These are phyloP conservation scores for Haliclona indistincta DNA, from an alignment of 37 sponge, comb jelly and placozoan genomes.

Conservation along the genomic window DNA sequence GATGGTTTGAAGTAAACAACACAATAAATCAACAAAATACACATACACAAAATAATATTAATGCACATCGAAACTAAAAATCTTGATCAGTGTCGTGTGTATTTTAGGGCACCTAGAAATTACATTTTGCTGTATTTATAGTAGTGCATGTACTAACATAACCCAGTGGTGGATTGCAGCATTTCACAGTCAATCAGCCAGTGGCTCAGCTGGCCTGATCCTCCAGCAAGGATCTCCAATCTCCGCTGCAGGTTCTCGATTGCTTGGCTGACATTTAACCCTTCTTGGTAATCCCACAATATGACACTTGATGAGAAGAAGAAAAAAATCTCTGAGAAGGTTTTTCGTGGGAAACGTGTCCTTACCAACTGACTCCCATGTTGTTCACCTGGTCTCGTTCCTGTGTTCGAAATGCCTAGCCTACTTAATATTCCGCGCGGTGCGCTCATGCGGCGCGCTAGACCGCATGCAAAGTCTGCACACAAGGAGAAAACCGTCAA, in stretches of 20 bases:
- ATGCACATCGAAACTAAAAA: no score
- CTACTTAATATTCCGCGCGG: no score
- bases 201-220: constrained; percentile 7
- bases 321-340: not conserved
- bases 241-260: constrained; percentile 55
- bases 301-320: constrained; percentile 28
- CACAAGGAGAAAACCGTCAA: no score
- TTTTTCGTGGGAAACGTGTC: not conserved
- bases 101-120: not conserved
- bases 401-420: no score
- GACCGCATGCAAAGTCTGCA: no score
- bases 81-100: no score
- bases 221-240: constrained; percentile 51
- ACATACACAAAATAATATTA: no score
- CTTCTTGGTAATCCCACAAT: constrained; percentile 60
- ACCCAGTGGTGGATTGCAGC: constrained; percentile 34
- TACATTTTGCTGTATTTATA: not conserved
- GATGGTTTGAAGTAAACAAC: no score
- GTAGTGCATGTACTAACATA: constrained; percentile 34
- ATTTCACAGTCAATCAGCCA: constrained; percentile 75
- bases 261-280: constrained; percentile 37
- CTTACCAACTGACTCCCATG: constrained; percentile 66
- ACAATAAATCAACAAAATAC: no score
- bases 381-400: no score
- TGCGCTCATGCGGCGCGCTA: no score